Conservation (phyloP, 2,113 vertebrate species). For the Paedocypris sp. region DNA sequence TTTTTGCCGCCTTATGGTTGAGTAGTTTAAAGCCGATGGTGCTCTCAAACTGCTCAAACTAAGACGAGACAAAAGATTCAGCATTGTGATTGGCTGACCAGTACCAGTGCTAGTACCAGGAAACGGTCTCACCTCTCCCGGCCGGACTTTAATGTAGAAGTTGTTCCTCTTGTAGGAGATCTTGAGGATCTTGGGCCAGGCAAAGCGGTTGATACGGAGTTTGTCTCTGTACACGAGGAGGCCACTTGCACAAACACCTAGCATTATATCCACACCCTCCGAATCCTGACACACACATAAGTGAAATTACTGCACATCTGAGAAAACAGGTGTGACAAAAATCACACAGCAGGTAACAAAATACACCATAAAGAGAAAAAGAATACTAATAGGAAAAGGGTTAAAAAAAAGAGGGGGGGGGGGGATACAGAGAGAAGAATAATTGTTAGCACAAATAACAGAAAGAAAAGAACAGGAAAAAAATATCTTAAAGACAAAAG, state of each 20-base stretch:
- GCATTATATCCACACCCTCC: constrained; percentile 94
- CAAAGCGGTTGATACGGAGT: constrained; percentile 91
- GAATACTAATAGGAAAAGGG: no score
- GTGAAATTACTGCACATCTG: not conserved
- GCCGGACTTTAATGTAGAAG: constrained; percentile 97
- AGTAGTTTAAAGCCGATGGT: constrained; percentile 96
- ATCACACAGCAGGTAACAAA: not conserved
- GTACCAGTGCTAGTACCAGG: no score
- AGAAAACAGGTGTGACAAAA: no score
- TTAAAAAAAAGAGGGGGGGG: no score
- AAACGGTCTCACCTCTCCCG: constrained; percentile 75
- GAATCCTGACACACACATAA: constrained; percentile 75
- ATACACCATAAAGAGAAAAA: no score
- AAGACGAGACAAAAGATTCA: constrained; percentile 33
- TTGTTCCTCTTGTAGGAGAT: constrained; percentile 99
- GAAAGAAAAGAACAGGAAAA: no score
- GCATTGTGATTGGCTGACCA: no score
- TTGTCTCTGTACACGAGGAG: constrained; percentile 90
- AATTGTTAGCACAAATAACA: no score
- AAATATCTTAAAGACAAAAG: no score
- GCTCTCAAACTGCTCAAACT: constrained; percentile 98
- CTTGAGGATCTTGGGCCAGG: constrained; percentile 97
- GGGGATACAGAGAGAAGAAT: no score
- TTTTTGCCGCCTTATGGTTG: constrained; percentile 90
- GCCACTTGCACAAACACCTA: constrained; percentile 91